These are phyloP conservation scores for Meteorus colon DNA, from an alignment of 2,888 invertebrate species.

Conservation along the genomic window DNA sequence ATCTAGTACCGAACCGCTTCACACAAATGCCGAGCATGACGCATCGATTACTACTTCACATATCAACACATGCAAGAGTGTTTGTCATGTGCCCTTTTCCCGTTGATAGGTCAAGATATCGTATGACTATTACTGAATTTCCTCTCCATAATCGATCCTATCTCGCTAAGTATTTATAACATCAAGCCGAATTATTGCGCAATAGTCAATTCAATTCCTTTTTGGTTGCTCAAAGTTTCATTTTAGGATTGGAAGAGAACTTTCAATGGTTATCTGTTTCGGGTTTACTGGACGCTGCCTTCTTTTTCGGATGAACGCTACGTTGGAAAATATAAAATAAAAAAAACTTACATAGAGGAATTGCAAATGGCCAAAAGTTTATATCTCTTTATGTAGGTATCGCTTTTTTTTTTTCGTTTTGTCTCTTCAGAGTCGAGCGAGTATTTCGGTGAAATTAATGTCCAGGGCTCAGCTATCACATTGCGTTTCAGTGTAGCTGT, in stretches of 20 bases:
- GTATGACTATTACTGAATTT: background rate
- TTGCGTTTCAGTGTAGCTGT: background rate
- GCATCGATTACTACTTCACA: background rate
- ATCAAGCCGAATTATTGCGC: background rate
- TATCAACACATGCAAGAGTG: background rate
- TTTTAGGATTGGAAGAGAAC: slow-evolving; percentile 1
- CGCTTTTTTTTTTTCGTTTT: background rate
- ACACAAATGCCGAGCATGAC: background rate
- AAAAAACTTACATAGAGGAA: background rate
- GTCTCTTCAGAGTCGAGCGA: background rate
- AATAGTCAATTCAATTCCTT: background rate
- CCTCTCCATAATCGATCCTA: background rate
- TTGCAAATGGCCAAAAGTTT: slow-evolving; percentile 5
- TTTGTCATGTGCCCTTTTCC: background rate
- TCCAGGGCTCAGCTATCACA: background rate
- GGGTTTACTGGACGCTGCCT: background rate
- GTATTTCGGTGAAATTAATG: background rate
- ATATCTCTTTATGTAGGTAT: slow-evolving; percentile 8
- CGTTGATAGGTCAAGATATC: background rate
- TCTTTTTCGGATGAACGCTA: background rate
- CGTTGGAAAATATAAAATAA: background rate
- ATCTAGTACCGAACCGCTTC: background rate
- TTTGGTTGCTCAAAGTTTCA: background rate
- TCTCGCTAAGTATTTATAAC: background rate
- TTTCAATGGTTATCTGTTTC: slow-evolving; percentile 10